These are phyloP conservation scores for Sphenopsis melanotis DNA, from an alignment of 2,797 vertebrate species.

Conservation along the genomic window DNA sequence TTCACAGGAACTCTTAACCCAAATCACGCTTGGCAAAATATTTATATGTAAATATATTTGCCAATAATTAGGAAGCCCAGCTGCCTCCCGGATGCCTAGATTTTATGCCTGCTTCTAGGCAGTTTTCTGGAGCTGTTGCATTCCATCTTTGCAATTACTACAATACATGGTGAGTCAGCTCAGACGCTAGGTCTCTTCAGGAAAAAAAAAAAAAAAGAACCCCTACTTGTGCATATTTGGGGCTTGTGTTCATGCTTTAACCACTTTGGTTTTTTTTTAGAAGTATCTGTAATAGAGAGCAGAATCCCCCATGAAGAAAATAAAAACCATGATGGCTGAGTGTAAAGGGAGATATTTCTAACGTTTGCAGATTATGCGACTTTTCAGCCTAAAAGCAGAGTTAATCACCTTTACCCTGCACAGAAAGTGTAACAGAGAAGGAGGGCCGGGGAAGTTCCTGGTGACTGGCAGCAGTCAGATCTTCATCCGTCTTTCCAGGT, in stretches of 20 bases:
- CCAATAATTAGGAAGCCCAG: constrained; percentile 60
- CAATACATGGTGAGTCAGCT: not conserved
- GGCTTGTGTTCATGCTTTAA: not conserved
- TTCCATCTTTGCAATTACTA: constrained; percentile 45
- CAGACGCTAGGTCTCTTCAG: not conserved
- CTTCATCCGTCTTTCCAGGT: not conserved
- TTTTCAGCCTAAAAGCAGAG: not conserved
- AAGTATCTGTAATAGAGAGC: not conserved
- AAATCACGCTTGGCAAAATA: constrained; percentile 64
- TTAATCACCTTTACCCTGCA: not conserved
- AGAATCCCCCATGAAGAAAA: not conserved
- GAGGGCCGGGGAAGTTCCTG: not conserved
- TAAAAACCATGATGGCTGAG: fast-evolving
- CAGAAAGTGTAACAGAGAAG: not conserved
- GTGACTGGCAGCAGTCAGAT: not conserved
- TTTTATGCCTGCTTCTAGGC: constrained; percentile 19
- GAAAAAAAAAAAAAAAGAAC: not conserved
- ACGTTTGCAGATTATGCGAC: not conserved
- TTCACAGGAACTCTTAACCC: constrained; percentile 57
- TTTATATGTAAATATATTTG: constrained; percentile 68
- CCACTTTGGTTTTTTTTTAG: fast-evolving
- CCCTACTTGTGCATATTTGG: not conserved
- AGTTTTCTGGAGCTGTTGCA: constrained; percentile 31
- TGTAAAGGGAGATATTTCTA: not conserved
- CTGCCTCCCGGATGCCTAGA: constrained; percentile 23